Conservation (phyloP, 2,888 invertebrate genomes). For the Morpho deidamia region DNA sequence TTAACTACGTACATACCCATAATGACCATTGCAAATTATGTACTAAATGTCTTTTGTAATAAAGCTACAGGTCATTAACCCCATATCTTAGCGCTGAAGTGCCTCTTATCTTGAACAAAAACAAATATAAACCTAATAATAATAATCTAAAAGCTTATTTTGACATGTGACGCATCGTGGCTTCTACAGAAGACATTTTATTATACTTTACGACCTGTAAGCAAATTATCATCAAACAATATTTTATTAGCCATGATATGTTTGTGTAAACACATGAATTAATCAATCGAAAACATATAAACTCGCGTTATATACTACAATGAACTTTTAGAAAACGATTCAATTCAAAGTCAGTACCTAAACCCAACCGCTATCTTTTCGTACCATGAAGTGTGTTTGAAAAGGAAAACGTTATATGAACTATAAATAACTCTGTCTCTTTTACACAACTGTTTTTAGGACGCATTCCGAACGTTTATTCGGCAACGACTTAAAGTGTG, state of each 20-base stretch:
- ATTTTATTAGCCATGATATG: constrained; percentile 22
- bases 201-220: background rate
- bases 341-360: too few relatives aligned
- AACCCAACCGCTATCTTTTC: too few relatives aligned
- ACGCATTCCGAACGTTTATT: too few relatives aligned
- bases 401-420: too few relatives aligned
- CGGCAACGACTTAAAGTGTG: too few relatives aligned
- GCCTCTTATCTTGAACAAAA: background rate
- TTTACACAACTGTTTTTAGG: too few relatives aligned
- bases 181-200: background rate
- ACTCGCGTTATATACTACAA: background rate
- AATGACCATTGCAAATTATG: background rate
- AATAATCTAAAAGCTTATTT: background rate
- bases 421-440: too few relatives aligned
- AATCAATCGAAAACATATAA: constrained; percentile 26
- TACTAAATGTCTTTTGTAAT: constrained; percentile 1
- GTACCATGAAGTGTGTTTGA: too few relatives aligned
- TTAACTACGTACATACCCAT: background rate
- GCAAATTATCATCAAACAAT: constrained; percentile 16
- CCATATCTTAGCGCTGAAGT: constrained; percentile 9
- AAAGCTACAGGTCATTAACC: constrained; percentile 16
- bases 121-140: background rate
- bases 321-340: too few relatives aligned
- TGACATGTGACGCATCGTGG: background rate
- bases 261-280: constrained; percentile 37